phyloP scores from a whole-genome alignment of 2,797 vertebrate species.

The Luscinia luscinia region DNA sequence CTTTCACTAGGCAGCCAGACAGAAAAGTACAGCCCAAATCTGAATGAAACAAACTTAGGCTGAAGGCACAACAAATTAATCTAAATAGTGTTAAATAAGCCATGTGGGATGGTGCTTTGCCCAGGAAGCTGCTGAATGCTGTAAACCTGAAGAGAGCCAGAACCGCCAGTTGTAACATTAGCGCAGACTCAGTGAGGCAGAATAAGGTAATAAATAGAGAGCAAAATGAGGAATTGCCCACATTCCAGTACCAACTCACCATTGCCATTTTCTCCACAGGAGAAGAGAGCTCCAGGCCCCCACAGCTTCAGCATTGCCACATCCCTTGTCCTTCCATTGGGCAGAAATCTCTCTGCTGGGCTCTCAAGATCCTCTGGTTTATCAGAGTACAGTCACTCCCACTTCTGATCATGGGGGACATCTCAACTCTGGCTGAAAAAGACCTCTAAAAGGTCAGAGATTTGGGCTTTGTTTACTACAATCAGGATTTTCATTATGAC shows the following conservation, averaged over 20 bases:
- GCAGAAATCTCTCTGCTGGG: background rate
- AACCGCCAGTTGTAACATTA: background rate
- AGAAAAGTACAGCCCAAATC: slow-evolving; percentile 18
- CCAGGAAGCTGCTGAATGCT: background rate
- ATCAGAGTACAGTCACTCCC: background rate
- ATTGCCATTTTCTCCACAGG: background rate
- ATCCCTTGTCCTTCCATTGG: rapidly evolving
- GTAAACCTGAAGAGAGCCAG: background rate
- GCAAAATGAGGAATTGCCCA: background rate
- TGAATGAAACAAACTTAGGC: slow-evolving; percentile 1
- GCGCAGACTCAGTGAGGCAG: background rate
- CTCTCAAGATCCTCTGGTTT: background rate
- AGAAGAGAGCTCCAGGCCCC: background rate
- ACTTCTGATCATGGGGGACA: background rate
- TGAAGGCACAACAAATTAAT: background rate
- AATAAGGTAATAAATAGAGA: background rate
- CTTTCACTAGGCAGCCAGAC: background rate
- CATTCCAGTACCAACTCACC: background rate
- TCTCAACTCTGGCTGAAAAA: background rate
- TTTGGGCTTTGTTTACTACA: background rate
- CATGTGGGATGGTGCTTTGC: background rate
- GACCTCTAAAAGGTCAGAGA: background rate
- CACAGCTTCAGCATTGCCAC: background rate
- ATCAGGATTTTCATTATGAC: background rate
- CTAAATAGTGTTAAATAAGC: background rate